Base-by-base conservation (phyloP, 2,888 invertebrate species). In the Thereva nobilitata region DNA sequence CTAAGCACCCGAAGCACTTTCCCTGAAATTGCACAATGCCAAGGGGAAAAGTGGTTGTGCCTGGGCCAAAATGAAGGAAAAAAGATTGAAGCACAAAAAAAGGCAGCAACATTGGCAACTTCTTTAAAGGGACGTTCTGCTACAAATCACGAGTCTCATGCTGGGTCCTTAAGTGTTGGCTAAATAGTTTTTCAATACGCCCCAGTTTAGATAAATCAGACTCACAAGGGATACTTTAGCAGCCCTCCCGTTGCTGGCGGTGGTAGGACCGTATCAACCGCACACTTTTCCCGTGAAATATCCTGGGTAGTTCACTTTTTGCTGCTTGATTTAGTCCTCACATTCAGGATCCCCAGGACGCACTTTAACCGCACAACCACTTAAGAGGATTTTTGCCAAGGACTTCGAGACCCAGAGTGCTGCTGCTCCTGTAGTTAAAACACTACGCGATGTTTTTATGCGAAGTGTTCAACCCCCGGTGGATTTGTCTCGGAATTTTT, bases 141-240 rank as follows among this genome's bases (percentile, higher is more conserved):
- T 61, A 66, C 68, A 68, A 68, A 68, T 68, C 68, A 65, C 35
- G 42, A 68, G 61, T 68, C 55, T 74, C 75, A 73, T 72, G 75
- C 75, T 74, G 75, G 67, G 75, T 71, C 72, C 72, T 74, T 73
- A 74, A 73, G 74, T 75, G 74, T 73, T 74, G 72, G 72, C 71
- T 74, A 54, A 65, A 65, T 65, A 65, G 64, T 65, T 65, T 65
- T 64, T 54, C 64, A 65, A 55, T 65, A 54, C 50, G 50, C 41
- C 52, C 52, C 37, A 52, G 35, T 52, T 63, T 63, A 63, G 49
- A 63, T 63, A 59, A 59, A 59, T 59, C 59, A 59, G 59, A 47
- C 49, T 49, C 49, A 38, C 59, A 59, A 49, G 59, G 49, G 49
- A 59, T 38, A 47, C 49, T 47, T 23, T 45, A 59, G 37, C 4